Evolutionary conservation across 2,888 invertebrate species (phyloP), one percentile per base, ranked within the genome.

Genomic region (Eupithecia subfuscata): DNA sequence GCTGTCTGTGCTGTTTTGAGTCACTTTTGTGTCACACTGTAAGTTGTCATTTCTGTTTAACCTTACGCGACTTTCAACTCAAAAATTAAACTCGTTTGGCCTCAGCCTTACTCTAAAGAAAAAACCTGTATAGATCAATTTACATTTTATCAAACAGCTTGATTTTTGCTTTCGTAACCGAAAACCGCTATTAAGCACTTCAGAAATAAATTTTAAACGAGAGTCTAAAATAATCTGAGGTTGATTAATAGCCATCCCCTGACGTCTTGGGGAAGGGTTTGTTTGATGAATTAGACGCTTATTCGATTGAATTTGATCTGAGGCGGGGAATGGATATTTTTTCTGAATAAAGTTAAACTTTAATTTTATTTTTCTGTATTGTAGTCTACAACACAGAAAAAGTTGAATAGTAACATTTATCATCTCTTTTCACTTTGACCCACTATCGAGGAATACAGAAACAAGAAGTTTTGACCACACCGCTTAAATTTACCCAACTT

Each of bases 171-270:
- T 79, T 82, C 81, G 84, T 80, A 85, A 87, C 85, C 84, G 84
- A 85, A 88, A 82, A 83, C 85, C 85, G 84, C 87, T 86, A 88
- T 88, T 86, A 88, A 82, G 81, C 82, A 81, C 81, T 83, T 80
- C 79, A 81, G 78, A 82, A 82, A 86, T 84, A 88, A 86, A 87
- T 85, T 85, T 84, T 84, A 85, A 85, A 85, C 74, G 84, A 73
- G 82, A 80, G 85, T 80, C 86, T 79, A 82, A 85, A 86, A 85
- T 87, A 89, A 89, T 86, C 84, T 85, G 82, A 84, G 79, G 73
- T 82, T 89, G 88, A 90, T 90, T 87, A 88, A 89, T 89, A 83
- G 82, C 74, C 78, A 74, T 69, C 73, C 77, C 79, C 76, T 79
- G 79, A 76, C 78, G 82, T 82, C 83, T 85, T 75, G 68, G 79